Percentiles rank a stretch among this genome's conserved stretches.
Evolutionary conservation across 2,888 invertebrate species (phyloP).

Genomic region (Agonopterix arenella): DNA sequence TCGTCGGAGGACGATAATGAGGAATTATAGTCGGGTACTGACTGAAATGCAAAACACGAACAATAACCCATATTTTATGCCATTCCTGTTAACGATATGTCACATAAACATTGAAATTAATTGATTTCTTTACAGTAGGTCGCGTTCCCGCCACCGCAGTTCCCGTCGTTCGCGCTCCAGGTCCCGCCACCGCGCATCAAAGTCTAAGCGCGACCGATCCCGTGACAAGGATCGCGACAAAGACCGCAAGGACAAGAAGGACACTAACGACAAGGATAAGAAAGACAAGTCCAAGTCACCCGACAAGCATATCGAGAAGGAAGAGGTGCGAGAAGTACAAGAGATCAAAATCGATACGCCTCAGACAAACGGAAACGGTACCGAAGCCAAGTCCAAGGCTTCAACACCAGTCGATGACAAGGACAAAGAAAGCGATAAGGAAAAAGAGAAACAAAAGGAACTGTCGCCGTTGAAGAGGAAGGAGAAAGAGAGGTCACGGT

Average conservation of each 20-base stretch:
- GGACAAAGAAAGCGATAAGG: constrained; percentile 15
- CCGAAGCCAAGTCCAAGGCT: constrained; percentile 47
- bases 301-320: constrained; percentile 38
- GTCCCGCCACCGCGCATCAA: constrained; percentile 75
- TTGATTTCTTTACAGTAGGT: constrained; percentile 31
- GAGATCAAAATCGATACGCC: constrained; percentile 41
- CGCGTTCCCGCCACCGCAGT: constrained; percentile 76
- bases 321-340: constrained; percentile 25
- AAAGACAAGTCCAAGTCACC: constrained; percentile 55
- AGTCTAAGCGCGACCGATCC: constrained; percentile 62
- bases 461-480: constrained; percentile 62
- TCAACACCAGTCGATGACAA: constrained; percentile 49
- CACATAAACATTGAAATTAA: too few species aligned
- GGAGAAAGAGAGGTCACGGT: constrained; percentile 56
- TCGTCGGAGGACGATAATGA: too few species aligned
- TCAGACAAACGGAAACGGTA: constrained; percentile 47
- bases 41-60: too few species aligned
- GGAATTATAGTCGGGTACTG: too few species aligned
- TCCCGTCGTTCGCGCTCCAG: constrained; percentile 71
- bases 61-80: too few species aligned
- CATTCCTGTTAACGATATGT: too few species aligned
- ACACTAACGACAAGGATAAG: constrained; percentile 39
- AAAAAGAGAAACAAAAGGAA: constrained; percentile 34
- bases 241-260: constrained; percentile 31
- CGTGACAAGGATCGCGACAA: constrained; percentile 42